Base-by-base conservation (phyloP, 1,140 invertebrate genomes). In the Bradynema listronoti region DNA sequence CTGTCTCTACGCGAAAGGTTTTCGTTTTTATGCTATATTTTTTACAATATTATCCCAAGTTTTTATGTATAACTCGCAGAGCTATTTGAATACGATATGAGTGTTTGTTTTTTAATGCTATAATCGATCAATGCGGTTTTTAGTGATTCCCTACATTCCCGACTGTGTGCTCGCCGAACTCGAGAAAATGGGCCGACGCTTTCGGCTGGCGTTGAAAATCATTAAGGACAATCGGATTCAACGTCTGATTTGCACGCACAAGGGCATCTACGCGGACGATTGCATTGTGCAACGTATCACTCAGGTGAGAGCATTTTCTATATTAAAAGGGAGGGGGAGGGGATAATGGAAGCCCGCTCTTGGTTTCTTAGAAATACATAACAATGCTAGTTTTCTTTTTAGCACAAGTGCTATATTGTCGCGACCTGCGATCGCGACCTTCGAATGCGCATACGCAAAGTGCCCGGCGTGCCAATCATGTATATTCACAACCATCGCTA, bases 331-430 rank as follows among this genome's bases (percentile, higher is more conserved):
- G n/a, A n/a, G n/a, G n/a, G n/a, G n/a, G n/a, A n/a, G n/a, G n/a
- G n/a, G n/a, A n/a, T n/a, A n/a, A n/a, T n/a, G n/a, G n/a, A n/a
- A n/a, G n/a, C n/a, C n/a, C n/a, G n/a, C n/a, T n/a, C n/a, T n/a
- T n/a, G n/a, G n/a, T n/a, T n/a, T n/a, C n/a, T n/a, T n/a, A n/a
- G n/a, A n/a, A n/a, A n/a, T n/a, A n/a, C n/a, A n/a, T n/a, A n/a
- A n/a, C n/a, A n/a, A n/a, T n/a, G n/a, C n/a, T n/a, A 39, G 24
- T 27, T 53, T 7, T 3, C 25, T 67, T 83, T 84, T 58, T 78
- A 97, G 85, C 92, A 97, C 78, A 98, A 98, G 79, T 98, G 93
- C 82, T 99, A 96, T 78, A 98, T 99, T 70, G 92, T 99, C 16
- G 95, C 91, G 5, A 98, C 95, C 1, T 96, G 95, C 83, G 95